These are phyloP conservation scores for Rhynchophorus ferrugineus DNA, from an alignment of 1,140 invertebrate genomes.

Conservation along the genomic window DNA sequence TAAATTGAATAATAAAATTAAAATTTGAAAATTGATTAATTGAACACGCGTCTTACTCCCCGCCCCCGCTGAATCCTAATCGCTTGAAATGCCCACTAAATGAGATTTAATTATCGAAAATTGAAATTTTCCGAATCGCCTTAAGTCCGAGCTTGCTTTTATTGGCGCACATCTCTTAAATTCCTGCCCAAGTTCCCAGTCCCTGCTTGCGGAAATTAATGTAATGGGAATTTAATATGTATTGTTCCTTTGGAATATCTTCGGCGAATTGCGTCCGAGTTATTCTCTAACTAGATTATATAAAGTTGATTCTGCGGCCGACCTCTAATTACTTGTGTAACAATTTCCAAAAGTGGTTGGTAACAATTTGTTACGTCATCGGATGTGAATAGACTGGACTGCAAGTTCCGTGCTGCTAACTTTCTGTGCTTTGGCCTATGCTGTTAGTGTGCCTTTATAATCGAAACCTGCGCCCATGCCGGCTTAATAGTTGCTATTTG, in stretches of 20 bases:
- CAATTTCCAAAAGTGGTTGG: background rate
- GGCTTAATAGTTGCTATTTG: too few species aligned
- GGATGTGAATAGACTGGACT: too few species aligned
- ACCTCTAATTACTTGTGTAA: background rate
- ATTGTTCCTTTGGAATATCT: constrained; percentile 2
- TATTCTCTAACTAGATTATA: background rate
- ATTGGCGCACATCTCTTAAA: constrained; percentile 13
- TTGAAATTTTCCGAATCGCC: constrained; percentile 14
- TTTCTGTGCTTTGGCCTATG: too few species aligned
- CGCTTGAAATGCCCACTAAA: too few species aligned
- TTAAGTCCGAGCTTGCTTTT: constrained; percentile 13
- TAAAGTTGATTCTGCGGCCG: background rate
- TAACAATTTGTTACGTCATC: too few species aligned
- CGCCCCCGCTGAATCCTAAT: too few species aligned
- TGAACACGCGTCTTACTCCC: too few species aligned
- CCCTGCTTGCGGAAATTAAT: constrained; percentile 4
- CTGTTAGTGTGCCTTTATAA: too few species aligned
- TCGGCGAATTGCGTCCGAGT: background rate
- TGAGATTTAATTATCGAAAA: constrained; percentile 18
- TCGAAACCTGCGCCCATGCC: too few species aligned
- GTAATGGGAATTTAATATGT: constrained; percentile 8
- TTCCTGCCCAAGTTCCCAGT: constrained; percentile 3
- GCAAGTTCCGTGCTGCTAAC: too few species aligned
- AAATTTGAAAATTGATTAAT: too few species aligned
- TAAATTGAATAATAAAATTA: too few species aligned